phyloP scores from a whole-genome alignment of 64 coral and sea anemone species.

The Stichodactyla helianthus region DNA sequence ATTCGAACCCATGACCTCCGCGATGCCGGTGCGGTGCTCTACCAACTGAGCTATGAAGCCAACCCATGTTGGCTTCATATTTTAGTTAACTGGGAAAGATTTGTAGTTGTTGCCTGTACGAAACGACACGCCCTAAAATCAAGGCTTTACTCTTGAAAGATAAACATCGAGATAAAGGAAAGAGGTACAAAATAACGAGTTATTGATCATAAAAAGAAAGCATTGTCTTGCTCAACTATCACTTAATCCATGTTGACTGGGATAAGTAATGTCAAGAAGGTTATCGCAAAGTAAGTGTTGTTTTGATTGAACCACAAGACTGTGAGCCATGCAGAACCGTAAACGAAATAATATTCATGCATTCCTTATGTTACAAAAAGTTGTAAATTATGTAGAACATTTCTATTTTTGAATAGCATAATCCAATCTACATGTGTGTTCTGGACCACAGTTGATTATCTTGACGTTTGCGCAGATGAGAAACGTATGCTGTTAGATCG shows the following conservation, averaged over 20 bases:
- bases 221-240: not conserved
- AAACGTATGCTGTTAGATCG: not conserved
- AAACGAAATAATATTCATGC: not conserved
- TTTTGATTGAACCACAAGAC: not conserved
- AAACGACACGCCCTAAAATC: not conserved
- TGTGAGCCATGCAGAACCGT: not conserved
- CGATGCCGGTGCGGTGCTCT: too few species aligned
- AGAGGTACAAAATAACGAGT: not conserved
- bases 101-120: too few species aligned
- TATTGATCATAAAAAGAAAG: not conserved
- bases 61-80: too few species aligned
- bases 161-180: not conserved
- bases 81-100: too few species aligned
- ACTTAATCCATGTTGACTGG: not conserved
- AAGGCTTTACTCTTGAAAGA: not conserved
- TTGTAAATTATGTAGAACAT: not conserved
- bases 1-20: too few species aligned
- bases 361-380: not conserved
- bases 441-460: not conserved
- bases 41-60: too few species aligned
- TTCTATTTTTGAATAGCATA: not conserved
- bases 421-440: not conserved
- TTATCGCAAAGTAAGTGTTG: not conserved
- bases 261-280: conserved; percentile 9
- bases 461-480: not conserved